phyloP scores from a whole-genome alignment of 2,113 vertebrate genomes.

The Grantiella picta region DNA sequence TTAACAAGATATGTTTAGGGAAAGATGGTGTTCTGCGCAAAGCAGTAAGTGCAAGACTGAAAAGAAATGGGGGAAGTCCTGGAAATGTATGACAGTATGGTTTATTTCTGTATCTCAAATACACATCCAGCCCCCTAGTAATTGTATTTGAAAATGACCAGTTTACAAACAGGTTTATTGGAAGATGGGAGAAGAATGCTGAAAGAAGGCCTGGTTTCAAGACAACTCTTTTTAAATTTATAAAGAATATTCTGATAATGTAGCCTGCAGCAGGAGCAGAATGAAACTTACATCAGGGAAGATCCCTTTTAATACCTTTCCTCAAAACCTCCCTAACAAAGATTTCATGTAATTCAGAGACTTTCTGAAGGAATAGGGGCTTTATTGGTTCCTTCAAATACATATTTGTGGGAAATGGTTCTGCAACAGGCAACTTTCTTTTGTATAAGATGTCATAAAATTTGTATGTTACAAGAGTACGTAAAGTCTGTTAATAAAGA shows the following conservation, averaged over 20 bases:
- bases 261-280: not conserved
- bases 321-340: not conserved
- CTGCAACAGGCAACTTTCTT: not conserved
- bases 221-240: not conserved
- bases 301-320: not conserved
- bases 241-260: not conserved
- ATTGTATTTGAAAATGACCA: not conserved
- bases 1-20: not conserved
- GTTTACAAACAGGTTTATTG: not conserved
- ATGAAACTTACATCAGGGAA: not conserved
- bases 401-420: not conserved
- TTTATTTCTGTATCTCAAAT: not conserved
- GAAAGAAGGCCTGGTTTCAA: not conserved
- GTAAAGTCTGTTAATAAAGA: not conserved
- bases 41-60: not conserved
- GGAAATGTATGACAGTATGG: not conserved
- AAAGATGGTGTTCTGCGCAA: not conserved
- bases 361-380: not conserved
- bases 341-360: not conserved
- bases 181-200: not conserved
- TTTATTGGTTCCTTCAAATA: not conserved
- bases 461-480: not conserved
- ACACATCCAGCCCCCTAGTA: not conserved
- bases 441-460: not conserved
- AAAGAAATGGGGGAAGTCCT: not conserved